Evolutionary conservation across 2,113 vertebrate species (phyloP), one percentile per base, ranked within the genome.

Genomic region (Oryzias javanicus): DNA sequence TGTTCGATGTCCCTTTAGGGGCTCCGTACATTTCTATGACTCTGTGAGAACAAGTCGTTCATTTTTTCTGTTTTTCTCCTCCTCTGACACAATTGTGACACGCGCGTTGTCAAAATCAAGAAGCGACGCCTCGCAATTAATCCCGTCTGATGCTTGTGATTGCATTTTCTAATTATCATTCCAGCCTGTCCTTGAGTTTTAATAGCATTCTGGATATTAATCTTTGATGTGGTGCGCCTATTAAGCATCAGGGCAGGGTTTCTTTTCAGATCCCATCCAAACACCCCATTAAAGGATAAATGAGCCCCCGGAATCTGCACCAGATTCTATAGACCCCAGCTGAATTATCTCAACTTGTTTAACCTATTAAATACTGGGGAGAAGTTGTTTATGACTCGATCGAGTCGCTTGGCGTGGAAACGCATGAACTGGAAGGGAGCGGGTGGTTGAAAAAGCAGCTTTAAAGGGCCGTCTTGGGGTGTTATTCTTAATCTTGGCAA

Each of bases 111-210:
- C 56, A 22, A 76, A 85, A 89, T 85, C 86, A 72, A 67, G 67
- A 84, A 86, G 79, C 52, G 49, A 67, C 60, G 77, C 76, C 74
- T 80, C 7, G 80, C 85, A 89, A 91, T 89, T 89, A 91, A 90
- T 89, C 83, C 69, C 51, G 74, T 82, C 80, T 86, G 86, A 90
- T 89, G 82, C 82, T 86, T 86, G 85, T 91, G 89, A 92, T 91
- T 91, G 87, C 85, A 89, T 91, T 91, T 91, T 89, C 78, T 91
- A 90, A 91, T 91, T 92, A 92, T 89, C 85, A 89, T 91, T 88
- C 89, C 86, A 82, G 84, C 79, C 87, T 78, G 89, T 89, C 89
- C 90, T 92, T 91, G 90, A 86, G 89, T 81, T 89, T 91, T 90
- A 91, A 91, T 91, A 88, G 89, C 88, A 86, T 89, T 89, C 84